These are phyloP conservation scores for Pogonocherus hispidulus DNA, from an alignment of 2,888 invertebrate species.

Conservation along the genomic window DNA sequence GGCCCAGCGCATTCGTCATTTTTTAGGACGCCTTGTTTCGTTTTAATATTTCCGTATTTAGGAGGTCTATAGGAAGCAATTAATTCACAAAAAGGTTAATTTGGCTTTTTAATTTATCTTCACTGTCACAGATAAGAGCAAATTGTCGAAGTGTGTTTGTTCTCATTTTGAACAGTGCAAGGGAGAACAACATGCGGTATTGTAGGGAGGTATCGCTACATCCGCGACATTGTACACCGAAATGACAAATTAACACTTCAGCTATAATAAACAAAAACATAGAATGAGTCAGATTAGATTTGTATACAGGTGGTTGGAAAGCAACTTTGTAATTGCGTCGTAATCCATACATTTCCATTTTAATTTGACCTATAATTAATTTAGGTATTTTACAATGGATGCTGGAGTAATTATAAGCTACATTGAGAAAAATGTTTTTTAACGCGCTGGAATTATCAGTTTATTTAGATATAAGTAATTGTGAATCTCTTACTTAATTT, in stretches of 20 bases:
- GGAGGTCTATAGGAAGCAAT: constrained; percentile 15
- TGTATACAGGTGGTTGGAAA: constrained; percentile 19
- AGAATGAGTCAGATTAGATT: constrained; percentile 13
- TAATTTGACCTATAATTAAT: too few relatives aligned
- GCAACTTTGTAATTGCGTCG: neutral
- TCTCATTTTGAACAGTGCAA: constrained; percentile 14
- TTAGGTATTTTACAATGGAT: too few relatives aligned
- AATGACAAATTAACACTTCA: constrained; percentile 36
- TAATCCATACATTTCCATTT: too few relatives aligned
- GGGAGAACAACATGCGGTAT: constrained; percentile 13
- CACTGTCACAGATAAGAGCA: constrained; percentile 26
- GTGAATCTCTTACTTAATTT: too few relatives aligned
- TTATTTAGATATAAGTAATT: too few relatives aligned
- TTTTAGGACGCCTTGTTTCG: constrained; percentile 3
- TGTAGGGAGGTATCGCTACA: constrained; percentile 20
- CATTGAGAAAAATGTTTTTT: too few relatives aligned
- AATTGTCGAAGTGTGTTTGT: constrained; percentile 32
- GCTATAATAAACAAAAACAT: constrained; percentile 6
- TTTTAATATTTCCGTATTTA: constrained; percentile 12
- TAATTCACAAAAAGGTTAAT: constrained; percentile 24
- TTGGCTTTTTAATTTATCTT: constrained; percentile 29
- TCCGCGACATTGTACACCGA: constrained; percentile 22
- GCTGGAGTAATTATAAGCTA: too few relatives aligned
- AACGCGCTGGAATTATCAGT: too few relatives aligned
- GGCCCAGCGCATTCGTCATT: constrained; percentile 1